Evolutionary conservation across 2,888 invertebrate species (phyloP).

Genomic region (Hypercompe scribonia): DNA sequence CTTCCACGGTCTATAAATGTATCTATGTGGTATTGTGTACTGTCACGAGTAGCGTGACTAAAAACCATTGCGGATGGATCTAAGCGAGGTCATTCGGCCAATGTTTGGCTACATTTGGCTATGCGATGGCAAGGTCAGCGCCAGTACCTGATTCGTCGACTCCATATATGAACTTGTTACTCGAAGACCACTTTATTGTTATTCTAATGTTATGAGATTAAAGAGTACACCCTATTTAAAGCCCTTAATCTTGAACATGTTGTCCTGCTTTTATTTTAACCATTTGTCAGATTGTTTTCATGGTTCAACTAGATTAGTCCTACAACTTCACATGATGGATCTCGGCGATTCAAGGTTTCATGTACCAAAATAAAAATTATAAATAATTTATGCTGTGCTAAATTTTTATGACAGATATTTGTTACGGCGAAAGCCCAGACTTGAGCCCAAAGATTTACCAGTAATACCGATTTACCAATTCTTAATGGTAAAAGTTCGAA

Average conservation of each 20-base stretch:
- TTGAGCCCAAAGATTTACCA: too few relatives aligned
- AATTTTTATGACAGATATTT: too few relatives aligned
- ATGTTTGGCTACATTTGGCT: slow-evolving; percentile 78
- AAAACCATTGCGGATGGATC: slow-evolving; percentile 70
- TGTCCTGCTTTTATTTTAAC: neutral
- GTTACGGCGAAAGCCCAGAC: too few relatives aligned
- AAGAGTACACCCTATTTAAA: slow-evolving; percentile 37
- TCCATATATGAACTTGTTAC: slow-evolving; percentile 46
- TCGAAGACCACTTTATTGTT: slow-evolving; percentile 57
- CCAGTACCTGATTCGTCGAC: slow-evolving; percentile 58
- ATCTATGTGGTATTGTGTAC: slow-evolving; percentile 47
- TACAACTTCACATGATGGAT: too few relatives aligned
- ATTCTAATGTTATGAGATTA: slow-evolving; percentile 57
- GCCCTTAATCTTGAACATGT: slow-evolving; percentile 13
- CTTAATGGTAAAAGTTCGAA: too few relatives aligned
- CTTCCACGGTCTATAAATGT: slow-evolving; percentile 38
- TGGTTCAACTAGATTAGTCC: neutral
- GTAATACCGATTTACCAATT: too few relatives aligned
- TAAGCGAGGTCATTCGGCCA: slow-evolving; percentile 75
- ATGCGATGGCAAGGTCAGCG: slow-evolving; percentile 71
- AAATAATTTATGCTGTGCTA: too few relatives aligned
- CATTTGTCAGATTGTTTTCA: neutral
- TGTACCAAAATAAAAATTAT: too few relatives aligned
- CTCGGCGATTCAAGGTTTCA: too few relatives aligned
- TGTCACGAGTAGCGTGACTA: slow-evolving; percentile 74